Evolutionary conservation across 2,113 vertebrate species (phyloP).

Genomic region (Piaya cayana): DNA sequence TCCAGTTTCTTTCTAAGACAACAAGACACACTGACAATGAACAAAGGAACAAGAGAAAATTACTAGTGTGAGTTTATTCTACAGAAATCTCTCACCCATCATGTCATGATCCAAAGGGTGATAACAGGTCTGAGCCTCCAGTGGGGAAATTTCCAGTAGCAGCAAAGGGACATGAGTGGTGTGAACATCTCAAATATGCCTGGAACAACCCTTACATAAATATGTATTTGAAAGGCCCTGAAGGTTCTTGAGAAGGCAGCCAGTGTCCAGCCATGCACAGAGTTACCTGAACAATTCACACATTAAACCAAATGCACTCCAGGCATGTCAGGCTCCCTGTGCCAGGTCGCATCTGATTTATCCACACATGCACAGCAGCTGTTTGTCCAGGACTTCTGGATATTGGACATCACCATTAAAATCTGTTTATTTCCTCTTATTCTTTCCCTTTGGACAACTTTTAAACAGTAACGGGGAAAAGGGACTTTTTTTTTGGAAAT

Average conservation of each 20-base stretch:
- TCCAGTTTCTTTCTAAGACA: background rate
- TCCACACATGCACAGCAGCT: fast-evolving
- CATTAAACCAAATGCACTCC: background rate
- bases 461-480: background rate
- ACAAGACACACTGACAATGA: background rate
- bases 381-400: background rate
- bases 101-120: too few relatives aligned
- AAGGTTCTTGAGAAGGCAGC: background rate
- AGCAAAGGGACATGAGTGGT: background rate
- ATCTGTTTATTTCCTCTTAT: background rate
- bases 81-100: background rate
- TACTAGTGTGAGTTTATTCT: background rate
- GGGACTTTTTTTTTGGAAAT: background rate
- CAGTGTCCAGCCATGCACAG: background rate
- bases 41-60: background rate
- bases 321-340: background rate
- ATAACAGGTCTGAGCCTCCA: background rate
- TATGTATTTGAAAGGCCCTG: background rate
- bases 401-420: background rate
- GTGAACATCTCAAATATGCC: background rate
- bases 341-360: background rate
- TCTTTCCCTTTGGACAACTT: background rate
- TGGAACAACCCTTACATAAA: fast-evolving
- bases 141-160: background rate
- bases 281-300: background rate